Percentiles rank a stretch among this genome's conserved stretches.
Evolutionary conservation across 2,797 vertebrate genomes (phyloP).

Genomic region (Oreonectes daqikongensis): DNA sequence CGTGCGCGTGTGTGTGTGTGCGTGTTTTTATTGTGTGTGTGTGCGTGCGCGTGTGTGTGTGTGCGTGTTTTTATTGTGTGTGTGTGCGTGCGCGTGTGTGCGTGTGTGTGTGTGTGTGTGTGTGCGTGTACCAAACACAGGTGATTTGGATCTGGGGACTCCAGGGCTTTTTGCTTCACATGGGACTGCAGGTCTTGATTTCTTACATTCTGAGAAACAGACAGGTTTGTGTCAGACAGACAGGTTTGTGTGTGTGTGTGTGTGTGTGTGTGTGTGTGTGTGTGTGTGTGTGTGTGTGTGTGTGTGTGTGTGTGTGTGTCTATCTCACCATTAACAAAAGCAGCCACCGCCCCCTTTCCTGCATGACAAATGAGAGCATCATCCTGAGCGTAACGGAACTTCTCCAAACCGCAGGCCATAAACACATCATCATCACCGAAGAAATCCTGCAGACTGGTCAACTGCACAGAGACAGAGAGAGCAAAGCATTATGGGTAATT

Average conservation of each 20-base stretch:
- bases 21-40: no score
- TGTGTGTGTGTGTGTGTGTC: background rate
- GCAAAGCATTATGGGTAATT: background rate
- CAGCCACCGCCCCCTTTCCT: slow-evolving; percentile 70
- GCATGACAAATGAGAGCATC: slow-evolving; percentile 93
- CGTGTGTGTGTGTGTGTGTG: slow-evolving; percentile 12
- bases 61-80: no score
- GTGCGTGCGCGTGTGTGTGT: no score
- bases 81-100: slow-evolving; percentile 8
- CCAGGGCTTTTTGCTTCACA: slow-evolving; percentile 29
- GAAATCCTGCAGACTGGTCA: slow-evolving; percentile 96
- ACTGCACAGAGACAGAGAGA: slow-evolving; percentile 68
- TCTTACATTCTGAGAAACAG: slow-evolving; percentile 57
- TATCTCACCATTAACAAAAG: slow-evolving; percentile 74
- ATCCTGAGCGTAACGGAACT: slow-evolving; percentile 96
- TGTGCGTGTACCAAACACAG: slow-evolving; percentile 44
- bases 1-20: no score
- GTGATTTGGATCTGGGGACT: slow-evolving; percentile 49
- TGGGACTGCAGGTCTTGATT: slow-evolving; percentile 32
- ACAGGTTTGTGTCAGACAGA: background rate
- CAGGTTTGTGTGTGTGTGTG: background rate
- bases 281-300: background rate
- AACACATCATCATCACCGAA: slow-evolving; percentile 97
- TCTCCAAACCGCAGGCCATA: slow-evolving; percentile 95
- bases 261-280: background rate